Conservation (phyloP, 2,797 vertebrate species). For the Arvicola amphibius region DNA sequence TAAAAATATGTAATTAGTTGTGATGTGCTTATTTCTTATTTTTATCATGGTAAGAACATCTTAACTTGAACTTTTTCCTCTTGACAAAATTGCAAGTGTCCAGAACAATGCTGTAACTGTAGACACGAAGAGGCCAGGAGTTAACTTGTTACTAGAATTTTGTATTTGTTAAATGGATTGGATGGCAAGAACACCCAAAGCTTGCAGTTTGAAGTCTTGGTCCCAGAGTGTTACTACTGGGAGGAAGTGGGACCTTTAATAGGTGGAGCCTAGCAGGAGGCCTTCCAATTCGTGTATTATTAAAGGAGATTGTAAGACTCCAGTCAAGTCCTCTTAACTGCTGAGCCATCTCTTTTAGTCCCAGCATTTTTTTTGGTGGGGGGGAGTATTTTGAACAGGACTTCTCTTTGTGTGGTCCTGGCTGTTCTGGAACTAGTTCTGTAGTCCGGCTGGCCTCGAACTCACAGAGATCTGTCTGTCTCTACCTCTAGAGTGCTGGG, state of each 20-base stretch:
- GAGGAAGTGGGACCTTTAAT: not conserved
- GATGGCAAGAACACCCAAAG: no score
- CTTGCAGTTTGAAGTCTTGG: not conserved
- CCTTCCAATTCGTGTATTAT: not conserved
- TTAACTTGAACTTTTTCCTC: not conserved
- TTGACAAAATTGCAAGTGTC: not conserved
- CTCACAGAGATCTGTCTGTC: not conserved
- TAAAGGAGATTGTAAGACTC: not conserved
- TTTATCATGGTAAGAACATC: not conserved
- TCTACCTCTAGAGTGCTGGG: not conserved
- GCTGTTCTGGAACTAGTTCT: not conserved
- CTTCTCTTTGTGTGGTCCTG: not conserved
- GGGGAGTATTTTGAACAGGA: not conserved
- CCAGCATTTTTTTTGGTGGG: not conserved
- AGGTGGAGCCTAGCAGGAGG: not conserved
- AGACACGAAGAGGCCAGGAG: not conserved
- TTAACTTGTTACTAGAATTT: not conserved
- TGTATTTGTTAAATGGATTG: not conserved
- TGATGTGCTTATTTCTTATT: not conserved
- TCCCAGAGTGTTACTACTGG: not conserved
- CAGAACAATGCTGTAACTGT: not conserved
- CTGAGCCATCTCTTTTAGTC: not conserved
- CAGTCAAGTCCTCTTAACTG: not conserved
- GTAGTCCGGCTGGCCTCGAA: not conserved
- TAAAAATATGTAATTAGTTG: not conserved